Evolutionary conservation across 2,797 vertebrate genomes (phyloP).

Genomic region (Gambelia wislizenii): DNA sequence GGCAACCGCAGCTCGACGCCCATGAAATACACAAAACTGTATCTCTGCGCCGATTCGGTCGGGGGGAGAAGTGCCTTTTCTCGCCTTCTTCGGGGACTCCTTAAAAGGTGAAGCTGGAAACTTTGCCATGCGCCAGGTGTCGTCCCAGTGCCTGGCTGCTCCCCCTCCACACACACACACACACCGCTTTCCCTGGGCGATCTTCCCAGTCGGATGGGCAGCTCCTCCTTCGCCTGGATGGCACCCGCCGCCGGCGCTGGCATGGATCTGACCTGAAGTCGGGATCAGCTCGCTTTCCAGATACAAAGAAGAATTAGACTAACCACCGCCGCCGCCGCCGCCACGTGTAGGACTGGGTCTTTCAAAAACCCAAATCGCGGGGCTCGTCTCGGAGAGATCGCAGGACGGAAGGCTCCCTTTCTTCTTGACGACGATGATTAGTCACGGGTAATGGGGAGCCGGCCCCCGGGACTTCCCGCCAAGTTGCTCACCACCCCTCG

Average conservation of each 20-base stretch:
- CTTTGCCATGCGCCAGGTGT: constrained; percentile 41
- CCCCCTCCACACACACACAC: background rate
- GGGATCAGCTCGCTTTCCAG: background rate
- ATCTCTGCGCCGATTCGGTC: constrained; percentile 72
- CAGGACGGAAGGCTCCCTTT: background rate
- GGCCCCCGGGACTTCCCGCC: background rate
- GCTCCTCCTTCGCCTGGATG: constrained; percentile 57
- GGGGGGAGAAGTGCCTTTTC: constrained; percentile 17
- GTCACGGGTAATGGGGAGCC: background rate
- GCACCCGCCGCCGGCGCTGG: constrained; percentile 50
- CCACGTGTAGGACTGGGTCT: no score
- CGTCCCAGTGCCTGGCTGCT: background rate
- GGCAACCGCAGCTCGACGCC: constrained; percentile 58
- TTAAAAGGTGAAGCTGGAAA: constrained; percentile 36
- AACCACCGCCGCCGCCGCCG: background rate
- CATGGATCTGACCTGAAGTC: constrained; percentile 61
- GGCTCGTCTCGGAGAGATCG: no score
- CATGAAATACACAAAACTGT: constrained; percentile 77
- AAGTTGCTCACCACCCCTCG: background rate
- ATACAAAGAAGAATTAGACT: background rate
- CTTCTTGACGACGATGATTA: no score
- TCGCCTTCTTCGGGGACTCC: constrained; percentile 22
- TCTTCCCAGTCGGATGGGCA: constrained; percentile 29
- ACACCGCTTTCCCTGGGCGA: background rate
- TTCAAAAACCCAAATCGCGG: no score